Evolutionary conservation across 2,113 vertebrate genomes (phyloP), one percentile per base, ranked within the genome.

Genomic region (Tetraodon nigroviridis): DNA sequence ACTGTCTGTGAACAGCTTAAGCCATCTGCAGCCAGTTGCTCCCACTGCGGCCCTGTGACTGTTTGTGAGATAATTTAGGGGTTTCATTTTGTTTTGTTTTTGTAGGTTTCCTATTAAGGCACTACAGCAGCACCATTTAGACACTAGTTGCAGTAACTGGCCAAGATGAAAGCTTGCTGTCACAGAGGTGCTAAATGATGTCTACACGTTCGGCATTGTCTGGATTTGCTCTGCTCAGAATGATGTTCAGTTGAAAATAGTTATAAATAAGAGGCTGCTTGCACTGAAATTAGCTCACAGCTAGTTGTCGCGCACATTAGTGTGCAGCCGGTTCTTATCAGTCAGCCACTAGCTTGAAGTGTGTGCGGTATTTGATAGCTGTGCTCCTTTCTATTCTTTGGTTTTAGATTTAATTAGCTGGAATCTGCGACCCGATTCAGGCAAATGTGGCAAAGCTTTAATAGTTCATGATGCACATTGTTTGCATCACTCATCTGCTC

Each of bases 21-120:
- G 32, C 52, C 58, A 53, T 60, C 49, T 42, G 45, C 42, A n/a
- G 49, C 59, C 67, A 69, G 52, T 62, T 75, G 66, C 61, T 62
- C 45, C 17, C 7, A 8, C n/a, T 48, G 46, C 55, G 51, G 51
- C 51, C 29, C 15, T 20, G 17, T 27, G 29, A 27, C 22, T 72
- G 61, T 54, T 19, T 59, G 56, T 24, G 24, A 70, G 20, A 65
- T 55, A 53, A 53, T 59, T 47, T 21, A 37, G n/a, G 48, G 32
- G 57, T 57, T 58, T 19, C 17, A 20, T 11, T 7, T 12, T 42
- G 21, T 37, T 37, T 37, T 2, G 1, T 37, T 8, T 37, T 37
- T 37, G 32, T 37, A 37, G 32, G 10, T 37, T 37, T 37, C 11
- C 32, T 10, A 37, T 12, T 8, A 37, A 37, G 32, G 32, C 32